Percentiles rank a stretch among this genome's conserved stretches.
Conservation (phyloP, 2,113 vertebrate genomes). For the Colinus virginianus region DNA sequence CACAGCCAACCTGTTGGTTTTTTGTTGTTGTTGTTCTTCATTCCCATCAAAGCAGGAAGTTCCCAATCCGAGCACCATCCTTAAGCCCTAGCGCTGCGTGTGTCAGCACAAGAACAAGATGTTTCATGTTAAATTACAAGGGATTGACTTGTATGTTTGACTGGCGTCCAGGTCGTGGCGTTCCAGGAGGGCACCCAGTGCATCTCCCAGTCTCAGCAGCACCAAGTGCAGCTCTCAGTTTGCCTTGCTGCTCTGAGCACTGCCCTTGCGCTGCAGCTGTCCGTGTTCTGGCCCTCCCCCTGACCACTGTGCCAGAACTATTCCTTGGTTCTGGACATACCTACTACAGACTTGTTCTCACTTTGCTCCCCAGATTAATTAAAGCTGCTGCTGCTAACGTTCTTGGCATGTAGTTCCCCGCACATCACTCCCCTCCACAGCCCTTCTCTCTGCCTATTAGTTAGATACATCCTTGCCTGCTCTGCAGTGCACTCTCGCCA, state of each 20-base stretch:
- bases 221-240: rapidly evolving
- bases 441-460: not conserved
- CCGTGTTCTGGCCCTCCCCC: not conserved
- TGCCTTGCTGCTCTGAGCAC: rapidly evolving
- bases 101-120: not conserved
- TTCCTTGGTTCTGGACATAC: not conserved
- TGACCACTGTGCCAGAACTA: rapidly evolving
- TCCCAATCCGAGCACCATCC: not conserved
- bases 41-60: not conserved
- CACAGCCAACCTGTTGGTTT: not conserved
- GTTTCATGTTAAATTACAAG: not conserved
- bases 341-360: not conserved
- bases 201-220: not conserved
- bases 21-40: not conserved
- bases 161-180: not conserved
- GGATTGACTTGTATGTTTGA: not conserved
- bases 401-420: not conserved
- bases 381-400: not conserved
- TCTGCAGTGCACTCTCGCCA: rapidly evolving
- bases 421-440: not conserved
- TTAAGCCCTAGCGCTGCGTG: not conserved
- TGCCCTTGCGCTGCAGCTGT: rapidly evolving
- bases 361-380: not conserved
- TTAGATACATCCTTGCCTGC: not conserved
- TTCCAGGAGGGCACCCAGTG: not conserved